Evolutionary conservation across 2,797 vertebrate species (phyloP).

Genomic region (Pseudochaenichthys georgianus): DNA sequence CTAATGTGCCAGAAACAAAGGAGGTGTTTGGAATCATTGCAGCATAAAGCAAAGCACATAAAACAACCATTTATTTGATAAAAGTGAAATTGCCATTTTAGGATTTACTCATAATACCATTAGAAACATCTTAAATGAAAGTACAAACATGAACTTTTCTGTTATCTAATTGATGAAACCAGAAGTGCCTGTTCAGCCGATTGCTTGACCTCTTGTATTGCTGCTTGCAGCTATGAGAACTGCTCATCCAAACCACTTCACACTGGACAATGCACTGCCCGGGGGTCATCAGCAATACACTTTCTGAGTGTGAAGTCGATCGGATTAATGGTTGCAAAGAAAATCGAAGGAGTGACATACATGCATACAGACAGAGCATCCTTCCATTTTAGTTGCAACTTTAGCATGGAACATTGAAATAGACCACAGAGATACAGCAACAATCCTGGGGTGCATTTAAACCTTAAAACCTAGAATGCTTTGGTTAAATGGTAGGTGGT

Average conservation of each 20-base stretch:
- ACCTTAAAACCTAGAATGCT: background rate
- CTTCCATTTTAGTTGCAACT: too few species aligned
- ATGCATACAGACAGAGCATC: too few species aligned
- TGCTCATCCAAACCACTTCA: too few species aligned
- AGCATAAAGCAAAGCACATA: too few species aligned
- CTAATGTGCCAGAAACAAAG: background rate
- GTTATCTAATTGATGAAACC: background rate
- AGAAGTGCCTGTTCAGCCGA: too few species aligned
- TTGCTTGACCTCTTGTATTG: too few species aligned
- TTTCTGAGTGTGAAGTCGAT: too few species aligned
- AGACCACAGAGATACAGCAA: slow-evolving; percentile 4
- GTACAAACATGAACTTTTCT: background rate
- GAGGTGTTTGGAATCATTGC: background rate
- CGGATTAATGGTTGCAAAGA: too few species aligned
- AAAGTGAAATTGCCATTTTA: background rate
- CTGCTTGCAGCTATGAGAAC: too few species aligned
- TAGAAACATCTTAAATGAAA: background rate
- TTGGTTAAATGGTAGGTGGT: background rate
- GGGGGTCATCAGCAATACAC: too few species aligned
- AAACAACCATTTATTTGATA: background rate
- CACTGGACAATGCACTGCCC: too few species aligned
- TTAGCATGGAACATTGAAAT: background rate
- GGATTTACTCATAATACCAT: background rate
- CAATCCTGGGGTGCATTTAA: background rate
- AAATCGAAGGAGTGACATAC: too few species aligned